Evolutionary conservation across 1,140 invertebrate species (phyloP), one percentile per base, ranked within the genome.

Genomic region (Eupristina koningsbergeri): DNA sequence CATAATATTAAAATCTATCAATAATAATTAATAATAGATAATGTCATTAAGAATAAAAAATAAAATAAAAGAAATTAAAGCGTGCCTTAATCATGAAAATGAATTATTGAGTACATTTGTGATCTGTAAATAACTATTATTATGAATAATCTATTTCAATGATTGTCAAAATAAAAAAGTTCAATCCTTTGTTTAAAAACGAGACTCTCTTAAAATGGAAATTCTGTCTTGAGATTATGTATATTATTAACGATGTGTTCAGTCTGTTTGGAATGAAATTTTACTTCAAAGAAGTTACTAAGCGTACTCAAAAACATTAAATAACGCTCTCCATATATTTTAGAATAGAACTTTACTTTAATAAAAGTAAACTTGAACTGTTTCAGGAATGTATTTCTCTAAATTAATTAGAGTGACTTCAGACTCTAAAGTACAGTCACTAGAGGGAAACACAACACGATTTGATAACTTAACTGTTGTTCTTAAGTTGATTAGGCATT

Each of bases 251-350:
- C 67, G 67, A 39, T 71, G 22, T 13, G 67, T 26, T 71, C 67
- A 71, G 67, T 71, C 67, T 71, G 67, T 41, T 71, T 71, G 67
- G 67, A 71, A 71, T 71, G 67, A n/a, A 71, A 71, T 41, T 71
- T 71, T n/a, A 71, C 67, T 71, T 71, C 67, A 26, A 71, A 71
- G 67, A 71, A 71, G 67, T 41, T 41, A 11, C 1, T 71, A 71
- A 71, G 67, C 67, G 67, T 71, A 71, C 41, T 71, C n/a, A 0
- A n/a, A 71, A 41, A 41, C 15, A 0, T 41, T 71, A 26, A 41
- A n/a, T 13, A 9, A 71, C 67, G 67, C 67, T 71, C 36, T 34
- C 19, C 41, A 71, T n/a, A 71, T 39, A 41, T 39, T 36, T 39
- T 22, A 41, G 67, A 41, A n/a, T 71, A 13, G 22, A 41, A 41